Conservation (phyloP, 2,797 vertebrate genomes). For the Poeciliopsis infans region DNA sequence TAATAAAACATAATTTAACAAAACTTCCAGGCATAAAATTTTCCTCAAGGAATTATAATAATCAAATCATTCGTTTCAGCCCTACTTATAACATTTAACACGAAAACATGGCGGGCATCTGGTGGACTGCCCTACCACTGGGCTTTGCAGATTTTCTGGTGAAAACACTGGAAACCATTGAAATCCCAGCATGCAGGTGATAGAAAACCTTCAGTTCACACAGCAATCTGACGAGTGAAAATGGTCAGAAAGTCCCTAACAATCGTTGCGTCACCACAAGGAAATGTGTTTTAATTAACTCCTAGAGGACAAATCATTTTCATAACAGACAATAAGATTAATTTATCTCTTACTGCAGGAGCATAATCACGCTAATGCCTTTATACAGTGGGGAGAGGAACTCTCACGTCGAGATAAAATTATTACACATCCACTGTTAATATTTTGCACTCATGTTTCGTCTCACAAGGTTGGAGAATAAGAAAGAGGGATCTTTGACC, state of each 20-base stretch:
- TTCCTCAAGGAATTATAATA: too few species aligned
- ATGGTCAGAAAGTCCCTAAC: neutral
- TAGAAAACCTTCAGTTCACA: neutral
- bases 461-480: neutral
- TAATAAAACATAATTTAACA: too few species aligned
- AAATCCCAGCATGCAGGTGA: slow-evolving; percentile 12
- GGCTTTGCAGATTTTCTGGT: too few species aligned
- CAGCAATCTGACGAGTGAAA: neutral
- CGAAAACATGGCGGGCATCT: too few species aligned
- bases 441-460: neutral
- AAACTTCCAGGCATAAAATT: too few species aligned
- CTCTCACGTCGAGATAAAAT: neutral
- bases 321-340: neutral
- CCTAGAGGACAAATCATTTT: neutral
- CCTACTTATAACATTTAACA: too few species aligned
- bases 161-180: slow-evolving; percentile 4
- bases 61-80: too few species aligned
- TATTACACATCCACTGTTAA: slow-evolving; percentile 8
- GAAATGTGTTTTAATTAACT: neutral
- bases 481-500: neutral
- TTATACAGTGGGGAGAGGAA: neutral
- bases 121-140: too few species aligned
- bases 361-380: neutral
- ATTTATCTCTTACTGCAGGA: slow-evolving; percentile 3
- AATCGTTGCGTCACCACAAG: neutral